A percentile compares a stretch with the other conserved stretches of the same genome.
Evolutionary conservation across 2,797 vertebrate genomes (phyloP).

Genomic region (Ibycter americanus): DNA sequence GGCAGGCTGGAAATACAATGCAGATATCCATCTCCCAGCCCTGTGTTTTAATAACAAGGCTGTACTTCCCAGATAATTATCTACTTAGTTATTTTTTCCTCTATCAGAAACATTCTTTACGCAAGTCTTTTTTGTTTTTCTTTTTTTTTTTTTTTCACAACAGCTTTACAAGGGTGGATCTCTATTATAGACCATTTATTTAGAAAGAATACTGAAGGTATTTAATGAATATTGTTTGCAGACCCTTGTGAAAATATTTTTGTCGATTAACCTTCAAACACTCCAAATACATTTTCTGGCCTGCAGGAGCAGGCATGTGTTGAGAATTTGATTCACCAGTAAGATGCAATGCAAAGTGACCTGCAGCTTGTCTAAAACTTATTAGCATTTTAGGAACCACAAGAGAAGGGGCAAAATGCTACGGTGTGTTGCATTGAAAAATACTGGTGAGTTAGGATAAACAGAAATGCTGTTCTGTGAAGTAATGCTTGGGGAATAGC

Average conservation of each 20-base stretch:
- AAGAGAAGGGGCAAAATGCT: background rate
- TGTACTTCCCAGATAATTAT: slow-evolving; percentile 22
- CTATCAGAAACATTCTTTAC: background rate
- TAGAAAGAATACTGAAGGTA: background rate
- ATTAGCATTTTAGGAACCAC: background rate
- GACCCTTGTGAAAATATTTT: background rate
- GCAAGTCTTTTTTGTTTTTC: background rate
- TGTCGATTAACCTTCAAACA: background rate
- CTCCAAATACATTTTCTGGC: background rate
- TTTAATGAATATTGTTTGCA: background rate
- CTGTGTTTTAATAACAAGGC: slow-evolving; percentile 25
- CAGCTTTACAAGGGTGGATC: background rate
- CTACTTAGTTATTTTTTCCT: slow-evolving; percentile 41
- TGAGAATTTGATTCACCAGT: background rate
- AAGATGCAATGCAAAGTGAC: background rate
- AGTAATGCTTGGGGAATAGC: background rate
- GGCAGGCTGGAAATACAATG: background rate
- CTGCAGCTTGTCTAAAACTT: background rate
- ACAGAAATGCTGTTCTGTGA: background rate
- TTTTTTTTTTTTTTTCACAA: background rate
- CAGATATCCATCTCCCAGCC: background rate
- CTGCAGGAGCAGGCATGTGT: background rate
- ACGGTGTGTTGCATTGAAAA: background rate
- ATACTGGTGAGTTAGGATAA: background rate
- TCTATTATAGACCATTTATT: background rate